These are phyloP conservation scores for Athetis lepigone DNA, from an alignment of 2,888 invertebrate genomes.

Conservation along the genomic window DNA sequence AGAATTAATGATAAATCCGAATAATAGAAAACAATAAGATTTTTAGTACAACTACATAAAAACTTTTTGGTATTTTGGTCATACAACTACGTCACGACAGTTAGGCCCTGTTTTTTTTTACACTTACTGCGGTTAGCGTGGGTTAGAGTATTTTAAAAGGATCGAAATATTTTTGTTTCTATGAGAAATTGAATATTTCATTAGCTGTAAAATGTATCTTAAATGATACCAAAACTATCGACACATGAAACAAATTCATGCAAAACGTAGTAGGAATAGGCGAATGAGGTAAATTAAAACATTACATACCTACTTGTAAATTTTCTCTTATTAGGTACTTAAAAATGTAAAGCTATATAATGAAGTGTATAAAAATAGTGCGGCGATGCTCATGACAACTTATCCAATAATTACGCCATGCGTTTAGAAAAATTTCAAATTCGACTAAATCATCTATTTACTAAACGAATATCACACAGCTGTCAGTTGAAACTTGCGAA, in stretches of 20 bases:
- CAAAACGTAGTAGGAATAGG: slow-evolving; percentile 80
- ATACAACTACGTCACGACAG: slow-evolving; percentile 79
- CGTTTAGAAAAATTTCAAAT: slow-evolving; percentile 78
- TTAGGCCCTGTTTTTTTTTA: slow-evolving; percentile 78
- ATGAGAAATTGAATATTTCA: slow-evolving; percentile 68
- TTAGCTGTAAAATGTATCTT: slow-evolving; percentile 70
- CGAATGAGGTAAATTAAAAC: slow-evolving; percentile 81
- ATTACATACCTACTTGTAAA: slow-evolving; percentile 74
- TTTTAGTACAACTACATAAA: slow-evolving; percentile 78
- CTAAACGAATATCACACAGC: slow-evolving; percentile 83
- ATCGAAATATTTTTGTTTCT: slow-evolving; percentile 65
- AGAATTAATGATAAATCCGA: slow-evolving; percentile 59
- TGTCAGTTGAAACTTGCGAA: slow-evolving; percentile 68
- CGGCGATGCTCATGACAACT: slow-evolving; percentile 73
- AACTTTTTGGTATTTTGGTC: slow-evolving; percentile 77
- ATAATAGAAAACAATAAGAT: slow-evolving; percentile 69
- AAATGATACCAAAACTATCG: slow-evolving; percentile 78
- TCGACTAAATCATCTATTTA: slow-evolving; percentile 79
- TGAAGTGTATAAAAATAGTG: slow-evolving; percentile 81
- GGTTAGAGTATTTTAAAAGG: slow-evolving; percentile 60
- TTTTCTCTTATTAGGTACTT: slow-evolving; percentile 67
- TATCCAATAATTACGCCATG: slow-evolving; percentile 77
- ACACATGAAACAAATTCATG: slow-evolving; percentile 77
- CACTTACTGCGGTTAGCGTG: slow-evolving; percentile 64
- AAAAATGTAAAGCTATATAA: slow-evolving; percentile 76